phyloP scores from a whole-genome alignment of 2,888 invertebrate species.

The Andrena bicolor region DNA sequence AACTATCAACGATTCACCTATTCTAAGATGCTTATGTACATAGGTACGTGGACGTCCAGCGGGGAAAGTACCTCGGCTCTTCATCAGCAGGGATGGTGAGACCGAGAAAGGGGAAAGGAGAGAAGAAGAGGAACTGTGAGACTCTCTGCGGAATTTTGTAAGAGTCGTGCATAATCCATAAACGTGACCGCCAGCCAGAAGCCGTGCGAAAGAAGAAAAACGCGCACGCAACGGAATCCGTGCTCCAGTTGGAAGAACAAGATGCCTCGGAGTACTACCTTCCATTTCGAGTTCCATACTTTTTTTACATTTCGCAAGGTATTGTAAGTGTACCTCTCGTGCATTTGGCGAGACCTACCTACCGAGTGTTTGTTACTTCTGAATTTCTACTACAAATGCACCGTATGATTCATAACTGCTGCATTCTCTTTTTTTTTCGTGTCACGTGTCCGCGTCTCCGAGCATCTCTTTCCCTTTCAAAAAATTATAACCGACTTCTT shows the following conservation, averaged over 20 bases:
- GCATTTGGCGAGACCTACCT: background rate
- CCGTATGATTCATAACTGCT: background rate
- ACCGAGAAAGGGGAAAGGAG: conserved; percentile 52
- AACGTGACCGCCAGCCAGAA: conserved; percentile 56
- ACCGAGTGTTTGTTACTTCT: no score
- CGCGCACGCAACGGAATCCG: conserved; percentile 57
- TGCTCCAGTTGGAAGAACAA: conserved; percentile 60
- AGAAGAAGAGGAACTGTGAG: conserved; percentile 76
- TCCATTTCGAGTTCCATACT: background rate
- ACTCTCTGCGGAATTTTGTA: conserved; percentile 78
- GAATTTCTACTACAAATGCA: background rate
- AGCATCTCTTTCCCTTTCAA: background rate
- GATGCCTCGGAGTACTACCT: background rate
- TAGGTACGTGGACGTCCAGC: conserved; percentile 53
- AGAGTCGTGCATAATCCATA: conserved; percentile 73
- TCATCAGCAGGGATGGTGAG: conserved; percentile 57
- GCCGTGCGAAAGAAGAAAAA: conserved; percentile 71
- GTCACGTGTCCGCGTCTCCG: background rate
- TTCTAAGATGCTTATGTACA: conserved; percentile 67
- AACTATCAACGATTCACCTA: conserved; percentile 67
- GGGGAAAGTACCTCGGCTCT: conserved; percentile 74
- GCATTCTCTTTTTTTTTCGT: background rate
- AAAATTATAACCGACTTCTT: conserved; percentile 15
- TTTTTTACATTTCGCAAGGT: background rate
- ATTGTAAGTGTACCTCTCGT: background rate